Evolutionary conservation across 2,797 vertebrate genomes (phyloP).

Genomic region (Coregonus suidteri): DNA sequence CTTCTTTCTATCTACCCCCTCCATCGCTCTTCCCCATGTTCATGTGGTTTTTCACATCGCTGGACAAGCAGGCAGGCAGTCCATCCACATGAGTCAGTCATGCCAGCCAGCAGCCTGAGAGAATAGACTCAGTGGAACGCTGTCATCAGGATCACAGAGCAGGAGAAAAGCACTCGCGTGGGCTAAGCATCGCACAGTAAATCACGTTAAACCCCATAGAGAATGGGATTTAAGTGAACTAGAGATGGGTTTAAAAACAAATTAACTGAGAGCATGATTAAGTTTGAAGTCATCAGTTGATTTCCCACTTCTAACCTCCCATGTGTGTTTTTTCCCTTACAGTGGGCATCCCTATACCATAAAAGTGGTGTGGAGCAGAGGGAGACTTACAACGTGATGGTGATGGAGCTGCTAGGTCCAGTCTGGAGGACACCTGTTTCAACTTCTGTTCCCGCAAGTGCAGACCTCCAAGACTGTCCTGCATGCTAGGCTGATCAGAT

Average conservation of each 20-base stretch:
- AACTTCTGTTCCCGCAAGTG: slow-evolving; percentile 99
- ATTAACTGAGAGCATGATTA: neutral
- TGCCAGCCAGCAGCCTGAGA: neutral
- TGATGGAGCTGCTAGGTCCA: slow-evolving; percentile 97
- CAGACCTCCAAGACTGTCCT: slow-evolving; percentile 95
- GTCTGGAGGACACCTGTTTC: slow-evolving; percentile 96
- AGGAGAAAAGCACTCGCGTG: neutral
- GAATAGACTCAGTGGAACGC: neutral
- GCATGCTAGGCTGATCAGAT: slow-evolving; percentile 95
- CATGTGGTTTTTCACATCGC: slow-evolving; percentile 20
- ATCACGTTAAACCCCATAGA: neutral
- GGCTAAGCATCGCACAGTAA: slow-evolving; percentile 7
- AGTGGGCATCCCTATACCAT: slow-evolving; percentile 80
- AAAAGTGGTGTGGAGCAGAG: slow-evolving; percentile 82
- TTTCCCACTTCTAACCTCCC: neutral
- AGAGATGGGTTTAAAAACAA: neutral
- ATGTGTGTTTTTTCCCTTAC: slow-evolving; percentile 20
- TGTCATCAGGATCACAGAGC: slow-evolving; percentile 7
- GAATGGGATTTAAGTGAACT: neutral
- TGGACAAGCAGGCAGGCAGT: slow-evolving; percentile 1
- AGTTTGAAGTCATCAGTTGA: neutral
- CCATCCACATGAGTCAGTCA: slow-evolving; percentile 18
- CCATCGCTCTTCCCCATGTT: neutral
- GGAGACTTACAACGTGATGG: slow-evolving; percentile 89
- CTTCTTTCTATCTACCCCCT: neutral